A percentile compares a stretch with the other conserved stretches of the same genome.
phyloP scores from a whole-genome alignment of 2,888 invertebrate genomes.

The Resseliella maxima region DNA sequence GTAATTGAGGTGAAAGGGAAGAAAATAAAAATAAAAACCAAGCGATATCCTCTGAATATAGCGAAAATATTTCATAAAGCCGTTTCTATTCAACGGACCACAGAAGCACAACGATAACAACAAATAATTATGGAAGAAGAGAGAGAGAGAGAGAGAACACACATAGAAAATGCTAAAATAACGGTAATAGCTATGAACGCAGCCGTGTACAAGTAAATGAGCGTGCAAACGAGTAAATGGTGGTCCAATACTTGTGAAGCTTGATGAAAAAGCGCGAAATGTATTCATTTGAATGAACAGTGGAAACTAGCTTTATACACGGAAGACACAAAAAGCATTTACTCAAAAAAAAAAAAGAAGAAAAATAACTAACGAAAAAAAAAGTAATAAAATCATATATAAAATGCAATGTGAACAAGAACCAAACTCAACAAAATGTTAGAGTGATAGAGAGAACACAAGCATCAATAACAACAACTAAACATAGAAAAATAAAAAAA shows the following conservation, averaged over 20 bases:
- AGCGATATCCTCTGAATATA: background rate
- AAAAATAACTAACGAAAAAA: too few species aligned
- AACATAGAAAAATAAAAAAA: background rate
- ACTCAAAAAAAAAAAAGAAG: background rate
- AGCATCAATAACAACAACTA: background rate
- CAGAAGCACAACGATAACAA: background rate
- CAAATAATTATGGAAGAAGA: conserved; percentile 25
- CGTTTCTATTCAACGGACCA: background rate
- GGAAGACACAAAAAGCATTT: conserved; percentile 41
- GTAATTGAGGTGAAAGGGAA: background rate
- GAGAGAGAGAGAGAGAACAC: background rate
- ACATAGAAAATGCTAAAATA: background rate
- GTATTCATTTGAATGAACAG: background rate
- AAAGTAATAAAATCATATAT: conserved; percentile 29
- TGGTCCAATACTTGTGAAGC: background rate
- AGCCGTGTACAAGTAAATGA: too few species aligned
- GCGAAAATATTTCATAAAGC: conserved; percentile 20
- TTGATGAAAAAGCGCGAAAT: background rate
- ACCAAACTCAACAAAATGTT: background rate
- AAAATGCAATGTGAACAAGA: background rate
- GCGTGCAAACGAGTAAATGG: background rate
- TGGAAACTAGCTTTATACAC: conserved; percentile 17
- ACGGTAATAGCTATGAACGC: conserved; percentile 18
- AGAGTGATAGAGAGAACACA: background rate
- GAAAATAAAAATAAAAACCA: background rate